phyloP scores from a whole-genome alignment of 92 coral and sea anemone species.

The Isaurus tuberculatus region DNA sequence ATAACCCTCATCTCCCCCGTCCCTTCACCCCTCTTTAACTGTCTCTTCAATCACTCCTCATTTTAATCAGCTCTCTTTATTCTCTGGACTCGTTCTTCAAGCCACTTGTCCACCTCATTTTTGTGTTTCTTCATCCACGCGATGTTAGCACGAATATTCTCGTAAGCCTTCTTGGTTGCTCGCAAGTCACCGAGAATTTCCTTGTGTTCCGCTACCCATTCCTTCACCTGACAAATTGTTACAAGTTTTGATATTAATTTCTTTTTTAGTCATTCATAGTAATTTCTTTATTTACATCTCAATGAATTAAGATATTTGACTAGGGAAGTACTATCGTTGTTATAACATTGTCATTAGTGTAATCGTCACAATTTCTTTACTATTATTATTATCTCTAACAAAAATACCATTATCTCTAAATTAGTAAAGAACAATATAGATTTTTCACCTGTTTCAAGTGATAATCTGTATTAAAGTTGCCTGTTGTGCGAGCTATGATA shows the following conservation, averaged over 20 bases:
- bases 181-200: slow-evolving; percentile 69
- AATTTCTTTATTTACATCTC: too few relatives aligned
- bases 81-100: slow-evolving; percentile 62
- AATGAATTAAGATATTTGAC: too few relatives aligned
- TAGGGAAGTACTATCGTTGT: too few relatives aligned
- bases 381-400: too few relatives aligned
- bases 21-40: too few relatives aligned
- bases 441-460: slow-evolving; percentile 79
- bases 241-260: too few relatives aligned
- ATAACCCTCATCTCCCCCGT: too few relatives aligned
- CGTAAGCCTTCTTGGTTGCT: slow-evolving; percentile 89
- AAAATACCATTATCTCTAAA: neutral
- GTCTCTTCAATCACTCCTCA: neutral
- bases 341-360: too few relatives aligned
- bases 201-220: slow-evolving; percentile 79
- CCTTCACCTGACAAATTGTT: slow-evolving; percentile 65
- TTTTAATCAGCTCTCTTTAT: neutral
- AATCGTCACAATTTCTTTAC: too few relatives aligned
- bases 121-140: slow-evolving; percentile 90
- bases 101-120: slow-evolving; percentile 77
- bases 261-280: too few relatives aligned
- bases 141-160: slow-evolving; percentile 83
- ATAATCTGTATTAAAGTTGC: slow-evolving; percentile 75
- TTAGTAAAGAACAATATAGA: neutral
- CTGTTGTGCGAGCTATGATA: slow-evolving; percentile 72